Conservation (phyloP, 2,888 invertebrate species). For the Oscheius onirici region DNA sequence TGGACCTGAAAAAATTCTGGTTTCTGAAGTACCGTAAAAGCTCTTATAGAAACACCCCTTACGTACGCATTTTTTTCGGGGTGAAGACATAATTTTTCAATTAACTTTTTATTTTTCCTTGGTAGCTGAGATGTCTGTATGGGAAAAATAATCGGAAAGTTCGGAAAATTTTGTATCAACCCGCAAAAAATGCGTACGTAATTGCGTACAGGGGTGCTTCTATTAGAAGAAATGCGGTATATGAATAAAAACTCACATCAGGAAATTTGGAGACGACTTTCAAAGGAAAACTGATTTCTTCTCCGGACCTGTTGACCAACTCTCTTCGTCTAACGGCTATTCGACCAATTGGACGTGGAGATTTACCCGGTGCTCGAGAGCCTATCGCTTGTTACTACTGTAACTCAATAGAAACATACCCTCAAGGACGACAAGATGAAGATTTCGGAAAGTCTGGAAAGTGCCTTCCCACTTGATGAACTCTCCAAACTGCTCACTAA, state of each 20-base stretch:
- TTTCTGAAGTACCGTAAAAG: too few relatives aligned
- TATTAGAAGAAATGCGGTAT: too few relatives aligned
- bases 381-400: conserved; percentile 1
- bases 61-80: too few relatives aligned
- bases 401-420: neutral
- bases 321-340: conserved; percentile 30
- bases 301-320: conserved; percentile 23
- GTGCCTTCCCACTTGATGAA: conserved; percentile 19
- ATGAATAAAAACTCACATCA: too few relatives aligned
- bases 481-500: conserved; percentile 32
- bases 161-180: too few relatives aligned
- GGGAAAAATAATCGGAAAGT: too few relatives aligned
- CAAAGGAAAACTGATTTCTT: conserved; percentile 26
- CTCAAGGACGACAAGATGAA: conserved; percentile 36
- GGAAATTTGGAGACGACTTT: conserved; percentile 32
- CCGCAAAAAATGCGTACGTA: too few relatives aligned
- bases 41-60: too few relatives aligned
- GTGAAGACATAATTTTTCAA: too few relatives aligned
- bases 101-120: too few relatives aligned
- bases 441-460: conserved; percentile 15
- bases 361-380: conserved; percentile 32
- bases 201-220: too few relatives aligned
- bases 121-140: too few relatives aligned
- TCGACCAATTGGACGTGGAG: conserved; percentile 34
- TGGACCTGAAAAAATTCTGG: conserved; percentile 30